Base-by-base conservation (phyloP, 2,797 vertebrate species). In the Thalassophryne amazonica region DNA sequence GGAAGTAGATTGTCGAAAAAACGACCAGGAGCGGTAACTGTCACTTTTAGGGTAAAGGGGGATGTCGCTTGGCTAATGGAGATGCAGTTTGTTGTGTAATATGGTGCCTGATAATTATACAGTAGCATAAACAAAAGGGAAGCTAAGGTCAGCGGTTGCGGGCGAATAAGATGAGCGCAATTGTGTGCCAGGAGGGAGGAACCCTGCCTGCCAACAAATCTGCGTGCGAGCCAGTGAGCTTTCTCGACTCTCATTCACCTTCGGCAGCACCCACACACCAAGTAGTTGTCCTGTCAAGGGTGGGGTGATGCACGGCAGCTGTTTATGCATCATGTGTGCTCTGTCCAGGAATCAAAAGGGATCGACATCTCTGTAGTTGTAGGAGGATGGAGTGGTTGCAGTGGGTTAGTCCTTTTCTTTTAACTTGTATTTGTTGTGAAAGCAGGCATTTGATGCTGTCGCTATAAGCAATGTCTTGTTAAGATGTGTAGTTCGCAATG, bases 221-320 rank as follows among this genome's bases (percentile, higher is more conserved):
- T 63, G 60, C 60, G 57, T 73, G 69, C 68, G 69, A 69, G 66
- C 51, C 62, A 71, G 70, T 60, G 63, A 83, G 83, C 73, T 58
- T 72, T 48, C 71, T 63, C 70, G 78, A 73, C 73, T 84, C 75
- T 56, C 80, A 53, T 85, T 88, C 87, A 89, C 87, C 87, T 89
- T 88, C 85, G 89, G 76, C 86, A 52, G 68, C 70, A 55, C 60
- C 63, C 74, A 69, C 47, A 69, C 47, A 32, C 72, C 73, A 81
- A 76, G 79, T 80, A 81, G 73, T 73, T 74, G 79, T 78, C 70
- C 75, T 76, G 72, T 73, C 61, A 73, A 81, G 83, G 84, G 81
- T 85, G 82, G 76, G 81, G 80, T 83, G 79, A 78, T 73, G 62
- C 58, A 21, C 49, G 36, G 37, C 32, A 59, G 57, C 55, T 48